Evolutionary conservation across 2,888 invertebrate species (phyloP), one percentile per base, ranked within the genome.

Genomic region (Nomada hirtipes): DNA sequence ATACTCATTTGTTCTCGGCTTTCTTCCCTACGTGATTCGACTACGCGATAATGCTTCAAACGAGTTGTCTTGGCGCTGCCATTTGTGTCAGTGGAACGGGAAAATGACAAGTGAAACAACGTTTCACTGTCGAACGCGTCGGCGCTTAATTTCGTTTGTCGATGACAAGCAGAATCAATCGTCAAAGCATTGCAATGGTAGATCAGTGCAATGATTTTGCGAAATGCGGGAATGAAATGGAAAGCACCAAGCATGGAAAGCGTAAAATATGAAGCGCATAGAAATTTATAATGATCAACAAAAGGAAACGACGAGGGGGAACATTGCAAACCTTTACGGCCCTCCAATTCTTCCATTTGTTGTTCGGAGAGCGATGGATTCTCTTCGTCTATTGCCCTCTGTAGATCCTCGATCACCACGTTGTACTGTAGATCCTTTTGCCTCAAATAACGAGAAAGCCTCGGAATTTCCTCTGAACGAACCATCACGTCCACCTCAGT

Each of bases 351-450:
- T 75, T 96, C 96, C 90, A 96, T 95, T 77, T 96, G 95, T 20
- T 96, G 94, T 3, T 95, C 95, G 0, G 92, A 87, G 3, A 91
- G 91, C 3, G 82, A 20, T 63, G 97, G 97, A 94, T 98, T 98
- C 94, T 98, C 98, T 83, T 95, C 95, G 87, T 97, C 96, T 82
- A 98, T 98, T 65, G 96, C 96, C 89, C 95, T 95, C 93, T 98
- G 97, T 69, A 98, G 93, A 94, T 98, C 96, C 68, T 96, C 95
- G 89, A 98, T 97, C 61, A 97, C 94, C n/a, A 98, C 94, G 70
- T 96, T 95, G 91, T 95, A 97, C 29, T 95, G 92, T 76, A 98
- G 95, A 73, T 96, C 95, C 82, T 96, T 95, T 55, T 95, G 94
- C 74, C 94, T 94, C 52, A 98, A 95, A 74, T 95, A 94, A 69